Evolutionary conservation across 2,888 invertebrate genomes (phyloP), one percentile per base, ranked within the genome.

Genomic region (Pyrrhia umbra): DNA sequence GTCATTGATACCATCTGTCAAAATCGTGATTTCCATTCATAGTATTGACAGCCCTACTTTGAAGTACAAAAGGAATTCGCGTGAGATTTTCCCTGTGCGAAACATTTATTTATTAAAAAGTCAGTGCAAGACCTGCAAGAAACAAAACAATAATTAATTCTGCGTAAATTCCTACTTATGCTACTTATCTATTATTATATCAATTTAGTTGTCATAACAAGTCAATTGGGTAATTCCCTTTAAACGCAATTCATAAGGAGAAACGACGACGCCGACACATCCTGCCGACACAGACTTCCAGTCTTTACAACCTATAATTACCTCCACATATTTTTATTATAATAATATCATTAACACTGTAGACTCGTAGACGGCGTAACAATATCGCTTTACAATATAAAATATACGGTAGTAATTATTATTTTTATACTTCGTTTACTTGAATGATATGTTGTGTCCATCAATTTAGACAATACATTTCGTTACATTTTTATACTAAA

Each of bases 1-100:
- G 67, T 54, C 70, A 57, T 75, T 72, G 71, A 72, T 79, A 70
- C 59, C 62, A 72, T 82, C 79, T 76, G 80, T 78, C 72, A 72
- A 75, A 80, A 76, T 78, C 81, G 79, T 80, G 82, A 77, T 73
- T 52, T 50, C 40, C 80, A 79, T 80, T 77, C 61, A 55, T 61
- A 77, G 65, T 67, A 58, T 58, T 64, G 62, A 59, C 64, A 77
- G 73, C 46, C 51, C 66, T 70, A 65, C 61, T 68, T 78, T 49
- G 54, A 55, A 49, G 30, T 50, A 37, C 63, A 56, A 72, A 63
- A 67, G 66, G 73, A 66, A 68, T 74, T 65, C 56, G 43, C 58
- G 45, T 74, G 60, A 68, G 67, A 74, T 67, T 78, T 77, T 70
- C 51, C 68, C 51, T 39, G 62, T 62, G 50, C 30, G 52, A 71